Conservation (phyloP, 2,888 invertebrate genomes). For the Teinopalpus imperialis region DNA sequence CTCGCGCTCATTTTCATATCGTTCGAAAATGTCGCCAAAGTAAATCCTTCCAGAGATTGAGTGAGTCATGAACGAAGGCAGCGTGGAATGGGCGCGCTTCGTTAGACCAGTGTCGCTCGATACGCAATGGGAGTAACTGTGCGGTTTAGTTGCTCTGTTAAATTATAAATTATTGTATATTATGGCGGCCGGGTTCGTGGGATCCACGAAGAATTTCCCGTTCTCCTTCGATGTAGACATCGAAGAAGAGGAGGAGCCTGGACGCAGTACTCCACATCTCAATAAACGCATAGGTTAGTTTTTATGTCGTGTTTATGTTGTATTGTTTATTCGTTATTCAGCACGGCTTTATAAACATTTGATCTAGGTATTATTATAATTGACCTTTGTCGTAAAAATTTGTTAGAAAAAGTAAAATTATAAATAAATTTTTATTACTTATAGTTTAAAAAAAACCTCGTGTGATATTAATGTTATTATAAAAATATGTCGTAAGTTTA, state of each 20-base stretch:
- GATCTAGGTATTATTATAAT: no score
- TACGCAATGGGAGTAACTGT: slow-evolving; percentile 27
- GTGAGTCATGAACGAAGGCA: slow-evolving; percentile 25
- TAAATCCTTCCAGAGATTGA: slow-evolving; percentile 41
- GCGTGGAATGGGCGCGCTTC: slow-evolving; percentile 3
- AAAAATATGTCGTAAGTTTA: no score
- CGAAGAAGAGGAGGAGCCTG: slow-evolving; percentile 62
- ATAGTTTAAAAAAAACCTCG: no score
- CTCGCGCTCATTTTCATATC: no score
- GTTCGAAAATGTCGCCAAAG: slow-evolving; percentile 6
- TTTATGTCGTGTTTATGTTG: slow-evolving; percentile 36
- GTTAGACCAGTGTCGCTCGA: slow-evolving; percentile 19
- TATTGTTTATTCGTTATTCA: slow-evolving; percentile 28
- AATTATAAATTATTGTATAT: slow-evolving; percentile 28
- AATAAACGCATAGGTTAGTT: slow-evolving; percentile 66
- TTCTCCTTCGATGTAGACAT: slow-evolving; percentile 76
- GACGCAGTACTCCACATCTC: slow-evolving; percentile 54
- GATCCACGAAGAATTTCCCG: slow-evolving; percentile 74
- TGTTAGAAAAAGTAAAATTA: no score
- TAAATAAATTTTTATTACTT: no score
- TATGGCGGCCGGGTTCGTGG: slow-evolving; percentile 73
- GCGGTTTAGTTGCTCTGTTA: slow-evolving; percentile 10
- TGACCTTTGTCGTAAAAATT: no score
- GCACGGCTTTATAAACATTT: slow-evolving; percentile 13
- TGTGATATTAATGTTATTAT: no score